Evolutionary conservation across 2,888 invertebrate genomes (phyloP), one percentile per base, ranked within the genome.

Genomic region (Pollenia angustigena): DNA sequence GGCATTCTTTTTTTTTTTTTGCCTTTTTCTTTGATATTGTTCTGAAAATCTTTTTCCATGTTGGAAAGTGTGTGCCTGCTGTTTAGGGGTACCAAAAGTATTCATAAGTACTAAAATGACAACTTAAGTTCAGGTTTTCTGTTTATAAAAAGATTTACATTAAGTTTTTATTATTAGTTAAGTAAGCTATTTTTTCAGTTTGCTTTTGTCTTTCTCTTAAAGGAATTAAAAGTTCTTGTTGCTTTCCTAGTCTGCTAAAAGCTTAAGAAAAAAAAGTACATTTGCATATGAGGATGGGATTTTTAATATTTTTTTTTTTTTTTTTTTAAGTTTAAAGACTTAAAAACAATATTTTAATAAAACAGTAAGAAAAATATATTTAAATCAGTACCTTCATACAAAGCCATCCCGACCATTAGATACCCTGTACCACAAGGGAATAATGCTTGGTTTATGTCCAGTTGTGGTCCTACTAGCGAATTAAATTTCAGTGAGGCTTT

Each of bases 91-190:
- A 68, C 12, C 46, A 18, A 62, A 56, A 44, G 40, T 56, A 48
- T 54, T 75, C 52, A 64, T 78, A 83, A 83, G 71, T 50, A 83
- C 71, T 66, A 62, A 81, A 69, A 62, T 76, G 81, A 75, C 68
- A 81, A 64, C 69, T 80, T 80, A 80, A 74, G 74, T 80, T 85
- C 68, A 79, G 68, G 60, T 81, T 80, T 81, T 69, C 50, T 71
- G 18, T 66, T 54, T 58, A 42, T 50, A 64, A 66, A 85, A 71
- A 76, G 64, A 76, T 76, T 85, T 76, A 58, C 71, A 71, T 62
- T 71, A 81, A 81, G 76, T 81, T 81, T 81, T 71, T 71, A 32
- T 76, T 81, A 75, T 85, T 69, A 75, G 80, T 71, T 75, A 75
- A 85, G 54, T 69, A 85, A 85, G 85, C 68, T 32, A 75, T 75